Conservation (phyloP, 2,888 invertebrate species). For the Mactromeris polynyma region DNA sequence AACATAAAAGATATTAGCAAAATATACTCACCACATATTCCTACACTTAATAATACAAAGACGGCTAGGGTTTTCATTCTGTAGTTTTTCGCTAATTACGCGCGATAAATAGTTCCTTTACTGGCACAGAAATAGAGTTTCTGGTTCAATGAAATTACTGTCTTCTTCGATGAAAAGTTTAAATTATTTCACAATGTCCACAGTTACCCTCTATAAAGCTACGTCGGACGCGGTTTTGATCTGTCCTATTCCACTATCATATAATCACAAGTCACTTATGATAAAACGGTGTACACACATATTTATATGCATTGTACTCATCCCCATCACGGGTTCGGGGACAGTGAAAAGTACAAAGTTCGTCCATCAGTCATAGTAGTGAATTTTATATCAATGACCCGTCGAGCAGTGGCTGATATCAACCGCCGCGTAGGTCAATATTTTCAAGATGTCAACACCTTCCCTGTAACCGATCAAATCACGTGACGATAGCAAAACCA, state of each 20-base stretch:
- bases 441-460: no score
- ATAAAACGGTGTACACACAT: not conserved
- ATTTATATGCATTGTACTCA: not conserved
- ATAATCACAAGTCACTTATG: not conserved
- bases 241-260: not conserved
- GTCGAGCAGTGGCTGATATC: not conserved
- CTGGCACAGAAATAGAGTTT: not conserved
- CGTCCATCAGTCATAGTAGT: conserved; percentile 19
- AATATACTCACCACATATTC: not conserved
- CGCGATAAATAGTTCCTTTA: not conserved
- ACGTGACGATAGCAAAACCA: no score
- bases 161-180: not conserved
- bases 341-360: conserved; percentile 35
- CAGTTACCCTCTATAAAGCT: not conserved
- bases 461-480: no score
- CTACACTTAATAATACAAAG: not conserved
- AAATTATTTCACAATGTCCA: not conserved
- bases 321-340: conserved; percentile 34
- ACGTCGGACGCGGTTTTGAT: not conserved
- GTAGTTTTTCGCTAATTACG: not conserved
- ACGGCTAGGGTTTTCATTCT: not conserved
- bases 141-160: no score
- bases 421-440: no score
- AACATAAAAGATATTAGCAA: not conserved
- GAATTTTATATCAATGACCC: not conserved